phyloP scores from a whole-genome alignment of 2,113 vertebrate species.

The Cygnus atratus region DNA sequence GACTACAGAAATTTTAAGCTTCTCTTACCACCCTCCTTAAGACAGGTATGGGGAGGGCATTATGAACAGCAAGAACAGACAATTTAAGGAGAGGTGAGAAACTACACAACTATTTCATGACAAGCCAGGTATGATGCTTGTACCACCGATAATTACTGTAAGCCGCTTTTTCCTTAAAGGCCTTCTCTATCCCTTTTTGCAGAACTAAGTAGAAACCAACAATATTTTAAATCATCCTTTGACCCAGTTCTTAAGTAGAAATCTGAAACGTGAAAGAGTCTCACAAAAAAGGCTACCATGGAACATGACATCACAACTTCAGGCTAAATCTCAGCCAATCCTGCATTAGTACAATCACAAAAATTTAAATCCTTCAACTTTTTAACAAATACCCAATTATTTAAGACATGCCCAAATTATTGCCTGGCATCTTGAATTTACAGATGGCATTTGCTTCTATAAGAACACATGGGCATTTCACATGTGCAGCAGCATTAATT shows the following conservation, averaged over 20 bases:
- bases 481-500: neutral
- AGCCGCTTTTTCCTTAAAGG: slow-evolving; percentile 8
- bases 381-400: neutral
- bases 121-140: neutral
- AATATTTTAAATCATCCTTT: neutral
- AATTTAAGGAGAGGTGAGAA: neutral
- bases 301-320: neutral
- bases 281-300: neutral
- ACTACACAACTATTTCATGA: neutral
- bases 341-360: neutral
- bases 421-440: neutral
- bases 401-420: neutral
- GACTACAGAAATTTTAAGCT: neutral
- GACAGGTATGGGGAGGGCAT: neutral
- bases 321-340: neutral
- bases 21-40: neutral
- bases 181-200: neutral
- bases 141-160: neutral
- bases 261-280: neutral
- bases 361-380: neutral
- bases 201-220: neutral
- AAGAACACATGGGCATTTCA: neutral
- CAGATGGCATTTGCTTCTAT: neutral
- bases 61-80: neutral
- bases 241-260: neutral